These are phyloP conservation scores for Valencia hispanica DNA, from an alignment of 2,797 vertebrate species.

Conservation along the genomic window DNA sequence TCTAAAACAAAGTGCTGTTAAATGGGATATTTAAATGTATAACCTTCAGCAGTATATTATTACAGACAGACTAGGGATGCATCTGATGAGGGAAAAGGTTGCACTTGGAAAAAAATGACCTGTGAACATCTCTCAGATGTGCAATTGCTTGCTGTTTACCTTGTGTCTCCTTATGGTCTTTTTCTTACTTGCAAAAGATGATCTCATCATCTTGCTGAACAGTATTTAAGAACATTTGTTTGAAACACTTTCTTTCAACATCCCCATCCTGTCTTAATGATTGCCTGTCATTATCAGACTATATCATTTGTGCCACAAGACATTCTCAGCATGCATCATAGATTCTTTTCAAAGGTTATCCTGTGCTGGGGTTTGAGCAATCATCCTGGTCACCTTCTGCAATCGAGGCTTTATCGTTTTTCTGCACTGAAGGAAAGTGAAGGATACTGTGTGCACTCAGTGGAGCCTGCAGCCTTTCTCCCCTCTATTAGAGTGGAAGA, in stretches of 20 bases:
- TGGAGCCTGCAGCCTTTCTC: slow-evolving; percentile 52
- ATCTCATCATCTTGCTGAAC: slow-evolving; percentile 49
- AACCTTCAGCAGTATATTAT: neutral
- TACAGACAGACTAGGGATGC: neutral
- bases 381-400: slow-evolving; percentile 60
- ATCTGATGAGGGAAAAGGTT: neutral
- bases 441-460: slow-evolving; percentile 44
- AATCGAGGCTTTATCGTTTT: slow-evolving; percentile 54
- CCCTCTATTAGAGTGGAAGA: slow-evolving; percentile 48
- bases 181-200: slow-evolving; percentile 32
- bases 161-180: slow-evolving; percentile 40
- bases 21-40: neutral
- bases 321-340: slow-evolving; percentile 48
- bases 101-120: neutral
- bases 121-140: slow-evolving; percentile 14
- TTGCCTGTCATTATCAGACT: slow-evolving; percentile 36
- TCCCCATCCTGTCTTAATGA: slow-evolving; percentile 50
- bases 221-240: slow-evolving; percentile 54
- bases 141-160: slow-evolving; percentile 56
- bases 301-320: slow-evolving; percentile 52
- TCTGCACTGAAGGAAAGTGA: slow-evolving; percentile 53
- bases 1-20: neutral
- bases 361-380: slow-evolving; percentile 55
- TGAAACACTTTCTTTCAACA: slow-evolving; percentile 47
- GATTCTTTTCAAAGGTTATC: slow-evolving; percentile 58